Base-by-base conservation (phyloP, 2,888 invertebrate genomes). In the Labia minor region DNA sequence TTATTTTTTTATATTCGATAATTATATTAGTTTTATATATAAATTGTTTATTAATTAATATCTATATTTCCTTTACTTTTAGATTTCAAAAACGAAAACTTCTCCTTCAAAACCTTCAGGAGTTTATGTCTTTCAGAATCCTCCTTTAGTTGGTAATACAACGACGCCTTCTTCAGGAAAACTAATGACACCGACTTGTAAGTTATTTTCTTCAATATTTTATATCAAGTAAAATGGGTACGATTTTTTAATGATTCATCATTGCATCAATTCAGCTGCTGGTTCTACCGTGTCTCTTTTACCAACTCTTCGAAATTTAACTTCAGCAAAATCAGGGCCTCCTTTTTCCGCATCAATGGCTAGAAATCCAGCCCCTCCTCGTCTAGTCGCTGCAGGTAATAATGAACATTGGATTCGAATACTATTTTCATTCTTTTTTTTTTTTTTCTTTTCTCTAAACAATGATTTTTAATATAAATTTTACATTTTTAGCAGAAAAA, bases 311-410 rank as follows among this genome's bases (percentile, higher is more conserved):
- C 75, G 78, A 61, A 75, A 78, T 21, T 73, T 77, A 2, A 74
- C 77, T 21, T 72, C 74, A 62, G 73, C 76, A 1, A 77, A 77
- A 70, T 72, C 77, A 19, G 70, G 75, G 19, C 74, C 77, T 66
- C 73, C 75, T 67, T 76, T 77, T 68, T 71, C 77, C 1, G 71
- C 77, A 19, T 72, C 77, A 64, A 67, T 76, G 63, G 75, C 72
- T 67, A 77, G 78, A 72, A 77, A 79, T 61, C 79, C 81, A 37
- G 80, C 83, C 19, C 82, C 84, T 6, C 77, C 86, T n/a, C 77
- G 86, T n/a, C 77, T 84, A 61, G 81, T 82, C 65, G 77, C 84
- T 11, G 83, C 81, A 72, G 77, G 80, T 80, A 70, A n/a, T n/a
- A n/a, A n/a, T n/a, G n/a, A n/a, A n/a, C 74, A 65, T 64, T 26